phyloP scores from a whole-genome alignment of 1,140 invertebrate genomes.

The Mesaphorura yosii region DNA sequence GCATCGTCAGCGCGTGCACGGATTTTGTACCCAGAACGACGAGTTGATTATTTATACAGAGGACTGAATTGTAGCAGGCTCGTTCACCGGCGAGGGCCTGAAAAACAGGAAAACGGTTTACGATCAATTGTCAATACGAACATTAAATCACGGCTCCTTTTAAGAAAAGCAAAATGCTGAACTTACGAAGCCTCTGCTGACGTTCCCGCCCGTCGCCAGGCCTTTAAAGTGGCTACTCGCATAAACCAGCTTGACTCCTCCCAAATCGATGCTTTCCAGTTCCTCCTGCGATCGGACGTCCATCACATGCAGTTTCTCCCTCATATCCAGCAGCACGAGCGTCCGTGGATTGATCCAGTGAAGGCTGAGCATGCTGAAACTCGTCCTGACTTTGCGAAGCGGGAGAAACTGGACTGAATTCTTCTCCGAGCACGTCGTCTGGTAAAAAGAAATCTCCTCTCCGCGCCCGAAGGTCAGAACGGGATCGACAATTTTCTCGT shows the following conservation, averaged over 20 bases:
- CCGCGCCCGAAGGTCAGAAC: conserved; percentile 77
- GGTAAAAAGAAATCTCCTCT: conserved; percentile 66
- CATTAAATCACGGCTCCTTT: conserved; percentile 4
- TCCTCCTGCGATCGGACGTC: conserved; percentile 78
- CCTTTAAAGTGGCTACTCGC: conserved; percentile 85
- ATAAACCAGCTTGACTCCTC: conserved; percentile 75
- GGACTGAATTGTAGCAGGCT: conserved; percentile 81
- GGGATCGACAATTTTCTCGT: conserved; percentile 59
- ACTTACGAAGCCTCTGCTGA: conserved; percentile 55
- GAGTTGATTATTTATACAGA: conserved; percentile 65
- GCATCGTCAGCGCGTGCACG: conserved; percentile 64
- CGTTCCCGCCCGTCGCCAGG: conserved; percentile 62
- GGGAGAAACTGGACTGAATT: conserved; percentile 49
- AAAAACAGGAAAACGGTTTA: conserved; percentile 23
- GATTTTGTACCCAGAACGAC: conserved; percentile 71
- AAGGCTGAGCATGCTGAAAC: conserved; percentile 57
- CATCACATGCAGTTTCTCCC: conserved; percentile 73
- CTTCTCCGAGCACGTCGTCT: conserved; percentile 44
- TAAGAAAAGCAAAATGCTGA: background rate
- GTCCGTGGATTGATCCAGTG: conserved; percentile 81
- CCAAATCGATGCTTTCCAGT: conserved; percentile 69
- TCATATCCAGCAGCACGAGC: conserved; percentile 68
- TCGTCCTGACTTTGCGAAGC: conserved; percentile 54
- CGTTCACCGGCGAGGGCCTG: conserved; percentile 69
- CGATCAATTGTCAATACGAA: conserved; percentile 3